Evolutionary conservation across 2,113 vertebrate species (phyloP).

Genomic region (Arenaria interpres): DNA sequence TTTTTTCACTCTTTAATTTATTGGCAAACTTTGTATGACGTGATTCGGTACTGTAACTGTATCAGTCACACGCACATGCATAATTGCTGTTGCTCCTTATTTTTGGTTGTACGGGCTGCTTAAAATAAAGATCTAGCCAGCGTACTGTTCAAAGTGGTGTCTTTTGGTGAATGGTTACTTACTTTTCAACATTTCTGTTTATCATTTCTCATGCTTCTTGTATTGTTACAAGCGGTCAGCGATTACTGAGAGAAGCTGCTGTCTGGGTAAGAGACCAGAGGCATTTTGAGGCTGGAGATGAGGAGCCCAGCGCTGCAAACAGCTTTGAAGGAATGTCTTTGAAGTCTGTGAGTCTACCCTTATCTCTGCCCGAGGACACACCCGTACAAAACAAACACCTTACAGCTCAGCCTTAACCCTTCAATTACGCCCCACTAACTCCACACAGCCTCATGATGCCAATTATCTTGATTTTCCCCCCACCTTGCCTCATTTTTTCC

Average conservation of each 20-base stretch:
- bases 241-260: background rate
- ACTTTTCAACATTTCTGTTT: background rate
- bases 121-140: slow-evolving; percentile 53
- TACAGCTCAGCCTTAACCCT: background rate
- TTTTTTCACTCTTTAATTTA: slow-evolving; percentile 56
- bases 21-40: background rate
- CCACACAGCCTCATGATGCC: background rate
- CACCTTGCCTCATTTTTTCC: background rate
- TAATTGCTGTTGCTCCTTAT: slow-evolving; percentile 39
- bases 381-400: background rate
- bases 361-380: background rate
- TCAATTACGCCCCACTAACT: background rate
- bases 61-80: slow-evolving; percentile 10
- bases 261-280: background rate
- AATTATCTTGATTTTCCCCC: background rate
- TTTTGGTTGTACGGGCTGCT: slow-evolving; percentile 47
- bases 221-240: background rate
- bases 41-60: slow-evolving; percentile 2
- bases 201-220: background rate
- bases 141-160: background rate
- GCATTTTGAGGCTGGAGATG: background rate
- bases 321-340: background rate
- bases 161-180: background rate
- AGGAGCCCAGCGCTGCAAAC: background rate
- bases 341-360: background rate